Evolutionary conservation across 2,113 vertebrate species (phyloP), one percentile per base, ranked within the genome.

Genomic region (Beaufortia kweichowensis): DNA sequence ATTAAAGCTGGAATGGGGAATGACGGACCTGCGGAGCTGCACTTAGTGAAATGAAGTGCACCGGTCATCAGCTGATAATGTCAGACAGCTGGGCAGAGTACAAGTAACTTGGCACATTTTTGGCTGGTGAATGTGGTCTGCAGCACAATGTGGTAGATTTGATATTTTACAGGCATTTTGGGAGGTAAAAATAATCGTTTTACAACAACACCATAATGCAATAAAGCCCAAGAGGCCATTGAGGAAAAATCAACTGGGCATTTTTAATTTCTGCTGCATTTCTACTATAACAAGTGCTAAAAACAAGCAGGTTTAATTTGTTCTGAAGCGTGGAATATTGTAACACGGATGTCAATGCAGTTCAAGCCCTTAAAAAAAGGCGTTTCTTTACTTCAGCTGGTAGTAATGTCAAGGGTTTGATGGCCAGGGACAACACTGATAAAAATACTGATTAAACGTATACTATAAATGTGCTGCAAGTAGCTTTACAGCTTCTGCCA

Each of bases 41-140:
- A 75, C 60, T 75, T 43, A 26, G 71, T 33, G 62, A 53, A 41
- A 69, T 64, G 15, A 75, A 71, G 43, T 28, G 29, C 28, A 4
- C 15, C 12, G 12, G 17, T 60, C 28, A 41, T 62, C 65, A 60
- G 64, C 14, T 43, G 62, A 65, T 24, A 61, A 70, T 39, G 31
- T 2, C 1, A 29, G 29, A 56, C 50, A 57, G 48, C 28, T 55
- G 29, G 3, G 29, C 43, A 57, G 19, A 57, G 62, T 17, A 33
- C 55, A 57, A 7, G 33, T 53, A 43, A 61, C 26, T 46, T 50
- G 53, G 60, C 15, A 1, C 7, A 5, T 7, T 50, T 63, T 39
- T 39, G n/a, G 2, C 28, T 14, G 28, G 23, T 3, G 15, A 64
- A 35, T 23, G 26, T 19, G 4, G n/a, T 53, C 24, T 43, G 50